phyloP scores from a whole-genome alignment of 1,140 invertebrate genomes.

The Drosophila neocordata region DNA sequence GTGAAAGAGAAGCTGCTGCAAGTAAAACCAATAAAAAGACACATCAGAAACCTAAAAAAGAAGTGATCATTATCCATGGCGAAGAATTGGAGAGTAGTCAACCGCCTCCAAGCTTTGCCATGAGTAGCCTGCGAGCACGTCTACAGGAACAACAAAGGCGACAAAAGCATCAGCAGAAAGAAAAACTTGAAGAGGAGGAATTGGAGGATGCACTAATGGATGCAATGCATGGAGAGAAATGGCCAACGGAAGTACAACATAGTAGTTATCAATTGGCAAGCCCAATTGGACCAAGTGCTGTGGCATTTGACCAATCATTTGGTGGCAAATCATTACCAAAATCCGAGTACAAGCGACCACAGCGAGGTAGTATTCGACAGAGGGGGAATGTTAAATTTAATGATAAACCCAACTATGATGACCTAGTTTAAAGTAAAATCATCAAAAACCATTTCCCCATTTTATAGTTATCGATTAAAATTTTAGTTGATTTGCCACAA shows the following conservation, averaged over 20 bases:
- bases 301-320: slow-evolving; percentile 64
- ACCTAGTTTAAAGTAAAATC: slow-evolving; percentile 37
- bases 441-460: background rate
- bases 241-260: slow-evolving; percentile 62
- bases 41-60: slow-evolving; percentile 39
- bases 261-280: slow-evolving; percentile 64
- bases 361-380: slow-evolving; percentile 52
- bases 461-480: background rate
- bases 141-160: slow-evolving; percentile 66
- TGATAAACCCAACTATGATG: slow-evolving; percentile 62
- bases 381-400: slow-evolving; percentile 64
- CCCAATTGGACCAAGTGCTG: slow-evolving; percentile 70
- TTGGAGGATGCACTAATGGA: slow-evolving; percentile 56
- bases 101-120: slow-evolving; percentile 33
- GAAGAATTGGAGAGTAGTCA: slow-evolving; percentile 30
- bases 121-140: slow-evolving; percentile 62
- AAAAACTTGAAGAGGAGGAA: slow-evolving; percentile 56
- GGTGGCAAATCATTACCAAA: slow-evolving; percentile 1
- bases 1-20: slow-evolving; percentile 45
- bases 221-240: slow-evolving; percentile 66
- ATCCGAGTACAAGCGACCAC: slow-evolving; percentile 53
- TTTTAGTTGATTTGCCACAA: slow-evolving; percentile 8
- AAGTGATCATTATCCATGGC: slow-evolving; percentile 24
- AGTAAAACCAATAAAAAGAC: slow-evolving; percentile 33
- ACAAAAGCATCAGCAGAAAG: slow-evolving; percentile 46